phyloP scores from a whole-genome alignment of 2,797 vertebrate genomes.

The Remorina albescens region DNA sequence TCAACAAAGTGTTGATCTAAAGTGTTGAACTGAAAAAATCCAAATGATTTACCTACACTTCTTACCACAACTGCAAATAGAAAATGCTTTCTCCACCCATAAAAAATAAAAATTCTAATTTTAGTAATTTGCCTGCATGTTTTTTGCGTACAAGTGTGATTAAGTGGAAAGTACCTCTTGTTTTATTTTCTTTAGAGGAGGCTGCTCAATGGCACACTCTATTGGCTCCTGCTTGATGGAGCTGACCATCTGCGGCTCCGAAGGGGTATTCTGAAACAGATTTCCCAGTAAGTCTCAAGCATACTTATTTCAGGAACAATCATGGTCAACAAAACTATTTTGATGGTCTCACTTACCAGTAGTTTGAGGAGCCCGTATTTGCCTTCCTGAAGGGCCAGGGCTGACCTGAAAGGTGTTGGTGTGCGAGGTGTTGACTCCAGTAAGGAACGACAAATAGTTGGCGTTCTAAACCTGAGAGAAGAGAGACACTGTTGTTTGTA shows the following conservation, averaged over 20 bases:
- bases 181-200: slow-evolving; percentile 97
- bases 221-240: slow-evolving; percentile 97
- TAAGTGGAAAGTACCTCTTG: slow-evolving; percentile 90
- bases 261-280: slow-evolving; percentile 86
- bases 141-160: neutral
- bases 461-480: slow-evolving; percentile 91
- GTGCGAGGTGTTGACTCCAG: slow-evolving; percentile 94
- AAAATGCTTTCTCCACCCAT: slow-evolving; percentile 16
- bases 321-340: neutral
- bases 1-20: neutral
- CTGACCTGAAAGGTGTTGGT: slow-evolving; percentile 94
- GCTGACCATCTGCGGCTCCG: slow-evolving; percentile 90
- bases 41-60: neutral
- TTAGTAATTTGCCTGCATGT: neutral
- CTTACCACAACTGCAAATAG: neutral
- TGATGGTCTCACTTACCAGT: slow-evolving; percentile 84
- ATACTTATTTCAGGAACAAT: neutral
- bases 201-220: slow-evolving; percentile 91
- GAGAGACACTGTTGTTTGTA: neutral
- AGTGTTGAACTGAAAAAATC: slow-evolving; percentile 1
- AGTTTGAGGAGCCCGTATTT: slow-evolving; percentile 94
- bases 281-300: slow-evolving; percentile 28
- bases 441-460: slow-evolving; percentile 93
- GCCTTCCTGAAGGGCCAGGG: slow-evolving; percentile 90
- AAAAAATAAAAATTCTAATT: slow-evolving; percentile 11